Percentiles rank a stretch among this genome's conserved stretches.
Conservation (phyloP, 2,113 vertebrate species). For the Delphinus delphis region DNA sequence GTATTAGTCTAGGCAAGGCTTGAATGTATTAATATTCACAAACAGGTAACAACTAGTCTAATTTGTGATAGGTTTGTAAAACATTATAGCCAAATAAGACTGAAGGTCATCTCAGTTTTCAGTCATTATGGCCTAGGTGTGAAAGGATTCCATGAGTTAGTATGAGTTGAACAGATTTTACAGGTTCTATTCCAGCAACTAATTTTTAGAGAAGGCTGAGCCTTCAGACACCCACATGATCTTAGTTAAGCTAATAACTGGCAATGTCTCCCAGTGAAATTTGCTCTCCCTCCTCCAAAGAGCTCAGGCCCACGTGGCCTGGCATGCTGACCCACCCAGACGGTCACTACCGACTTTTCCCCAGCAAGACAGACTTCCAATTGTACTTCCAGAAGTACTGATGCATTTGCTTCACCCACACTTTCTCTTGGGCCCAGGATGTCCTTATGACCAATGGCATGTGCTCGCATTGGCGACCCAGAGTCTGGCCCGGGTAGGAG, state of each 20-base stretch:
- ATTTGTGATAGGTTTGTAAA: background rate
- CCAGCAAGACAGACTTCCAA: background rate
- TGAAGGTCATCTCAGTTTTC: background rate
- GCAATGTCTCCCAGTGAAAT: background rate
- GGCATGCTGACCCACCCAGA: background rate
- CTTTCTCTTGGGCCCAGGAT: background rate
- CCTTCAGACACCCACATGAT: background rate
- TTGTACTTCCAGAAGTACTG: background rate
- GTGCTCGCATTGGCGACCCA: fast-evolving
- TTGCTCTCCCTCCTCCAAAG: background rate
- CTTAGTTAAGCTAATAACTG: background rate
- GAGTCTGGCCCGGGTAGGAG: fast-evolving
- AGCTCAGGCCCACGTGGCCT: background rate
- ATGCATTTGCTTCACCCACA: background rate
- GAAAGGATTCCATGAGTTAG: background rate
- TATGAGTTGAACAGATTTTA: background rate
- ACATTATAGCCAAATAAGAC: background rate
- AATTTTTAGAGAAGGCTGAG: background rate
- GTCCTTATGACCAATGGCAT: background rate
- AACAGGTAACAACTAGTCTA: background rate
- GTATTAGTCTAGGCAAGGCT: background rate
- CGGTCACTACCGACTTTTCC: background rate
- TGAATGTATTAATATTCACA: background rate
- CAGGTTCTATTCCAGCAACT: background rate
- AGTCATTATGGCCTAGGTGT: background rate